Percentiles rank a stretch among this genome's conserved stretches.
Evolutionary conservation across 2,888 invertebrate genomes (phyloP).

Genomic region (Oxyteleia sp.): DNA sequence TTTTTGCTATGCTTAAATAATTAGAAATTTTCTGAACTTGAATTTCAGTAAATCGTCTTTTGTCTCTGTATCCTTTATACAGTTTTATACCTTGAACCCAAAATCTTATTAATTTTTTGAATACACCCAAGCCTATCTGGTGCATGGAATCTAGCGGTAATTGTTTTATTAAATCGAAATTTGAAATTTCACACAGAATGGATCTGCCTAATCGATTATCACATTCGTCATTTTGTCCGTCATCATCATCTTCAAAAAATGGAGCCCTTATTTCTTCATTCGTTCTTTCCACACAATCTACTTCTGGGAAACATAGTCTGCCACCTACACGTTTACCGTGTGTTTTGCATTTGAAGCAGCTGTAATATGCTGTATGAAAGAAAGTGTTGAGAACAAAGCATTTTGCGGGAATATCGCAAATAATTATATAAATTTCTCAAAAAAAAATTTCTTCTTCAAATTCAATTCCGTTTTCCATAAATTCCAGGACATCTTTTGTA

Average conservation of each 20-base stretch:
- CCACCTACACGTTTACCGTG: conserved; percentile 27
- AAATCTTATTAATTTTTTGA: conserved; percentile 29
- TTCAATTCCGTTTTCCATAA: conserved; percentile 17
- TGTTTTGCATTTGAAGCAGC: conserved; percentile 57
- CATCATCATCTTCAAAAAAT: not conserved
- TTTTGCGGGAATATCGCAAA: conserved; percentile 56
- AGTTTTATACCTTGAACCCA: conserved; percentile 9
- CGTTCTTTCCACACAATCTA: conserved; percentile 27
- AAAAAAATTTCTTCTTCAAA: conserved; percentile 9
- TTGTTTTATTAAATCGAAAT: conserved; percentile 28
- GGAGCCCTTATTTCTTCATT: conserved; percentile 38
- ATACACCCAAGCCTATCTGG: conserved; percentile 41
- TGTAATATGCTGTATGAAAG: conserved; percentile 36
- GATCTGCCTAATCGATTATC: conserved; percentile 39
- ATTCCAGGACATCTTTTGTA: conserved; percentile 6
- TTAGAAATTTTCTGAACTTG: conserved; percentile 1
- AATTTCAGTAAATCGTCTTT: not conserved
- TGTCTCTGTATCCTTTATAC: conserved; percentile 12
- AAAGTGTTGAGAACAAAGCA: conserved; percentile 26
- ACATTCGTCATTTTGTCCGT: not conserved
- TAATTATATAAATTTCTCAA: conserved; percentile 30
- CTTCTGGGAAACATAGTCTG: conserved; percentile 33
- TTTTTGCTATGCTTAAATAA: conserved; percentile 1
- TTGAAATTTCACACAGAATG: conserved; percentile 36
- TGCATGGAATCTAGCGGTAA: conserved; percentile 54